Percentiles rank a stretch among this genome's conserved stretches.
phyloP scores from a whole-genome alignment of 2,888 invertebrate genomes.

The Capitulum mitella region DNA sequence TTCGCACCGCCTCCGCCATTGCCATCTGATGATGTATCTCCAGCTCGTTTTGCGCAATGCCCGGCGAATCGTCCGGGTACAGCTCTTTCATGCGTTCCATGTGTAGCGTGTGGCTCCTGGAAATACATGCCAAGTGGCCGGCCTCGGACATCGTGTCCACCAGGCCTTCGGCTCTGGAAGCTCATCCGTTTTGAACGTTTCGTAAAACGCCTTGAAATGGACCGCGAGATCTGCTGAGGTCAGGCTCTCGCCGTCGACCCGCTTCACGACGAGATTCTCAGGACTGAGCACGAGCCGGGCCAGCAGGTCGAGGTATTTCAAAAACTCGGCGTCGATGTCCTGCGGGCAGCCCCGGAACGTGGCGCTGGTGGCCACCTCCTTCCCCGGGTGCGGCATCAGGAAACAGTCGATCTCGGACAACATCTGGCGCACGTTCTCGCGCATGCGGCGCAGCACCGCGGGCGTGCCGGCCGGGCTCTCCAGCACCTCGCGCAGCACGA shows the following conservation, averaged over 20 bases:
- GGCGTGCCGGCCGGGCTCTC: slow-evolving; percentile 38
- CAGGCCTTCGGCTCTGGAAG: background rate
- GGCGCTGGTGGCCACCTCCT: background rate
- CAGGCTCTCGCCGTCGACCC: background rate
- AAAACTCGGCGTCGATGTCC: slow-evolving; percentile 2
- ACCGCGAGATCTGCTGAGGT: background rate
- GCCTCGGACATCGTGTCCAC: background rate
- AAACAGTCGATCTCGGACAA: slow-evolving; percentile 94
- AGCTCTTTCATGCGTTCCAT: background rate
- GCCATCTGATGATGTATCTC: too few species aligned
- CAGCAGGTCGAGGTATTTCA: background rate
- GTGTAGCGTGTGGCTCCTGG: background rate
- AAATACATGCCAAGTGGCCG: background rate
- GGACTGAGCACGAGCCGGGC: background rate
- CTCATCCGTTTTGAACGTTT: background rate
- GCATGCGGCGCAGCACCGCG: slow-evolving; percentile 59
- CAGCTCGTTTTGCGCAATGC: background rate
- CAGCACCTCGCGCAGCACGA: slow-evolving; percentile 44
- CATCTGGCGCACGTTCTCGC: slow-evolving; percentile 92
- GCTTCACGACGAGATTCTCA: background rate
- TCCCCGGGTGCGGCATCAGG: slow-evolving; percentile 95
- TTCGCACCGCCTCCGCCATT: background rate
- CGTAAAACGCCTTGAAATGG: background rate
- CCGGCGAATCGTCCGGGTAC: background rate
- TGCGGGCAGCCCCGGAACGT: background rate